These are phyloP conservation scores for Xerus inauris DNA, from an alignment of 2,113 vertebrate genomes.

Conservation along the genomic window DNA sequence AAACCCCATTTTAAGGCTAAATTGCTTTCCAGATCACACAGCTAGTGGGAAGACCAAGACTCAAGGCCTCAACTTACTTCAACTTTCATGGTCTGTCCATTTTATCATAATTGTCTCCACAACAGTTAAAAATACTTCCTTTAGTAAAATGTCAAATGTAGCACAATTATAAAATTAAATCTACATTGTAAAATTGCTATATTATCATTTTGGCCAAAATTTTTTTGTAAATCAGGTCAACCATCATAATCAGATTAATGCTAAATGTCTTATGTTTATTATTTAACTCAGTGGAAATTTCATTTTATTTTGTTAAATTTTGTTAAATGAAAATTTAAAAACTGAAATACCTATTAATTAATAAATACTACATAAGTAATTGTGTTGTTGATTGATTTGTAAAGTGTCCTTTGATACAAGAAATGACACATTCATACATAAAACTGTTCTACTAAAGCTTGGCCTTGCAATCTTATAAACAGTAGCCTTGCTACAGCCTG, in stretches of 20 bases:
- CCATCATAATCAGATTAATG: neutral
- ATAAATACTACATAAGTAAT: neutral
- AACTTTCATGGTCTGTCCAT: neutral
- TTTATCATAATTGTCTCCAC: neutral
- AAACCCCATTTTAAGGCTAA: neutral
- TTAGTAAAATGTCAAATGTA: neutral
- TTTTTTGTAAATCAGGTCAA: neutral
- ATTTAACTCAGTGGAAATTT: neutral
- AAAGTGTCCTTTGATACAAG: neutral
- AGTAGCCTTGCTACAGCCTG: neutral
- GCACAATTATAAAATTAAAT: neutral
- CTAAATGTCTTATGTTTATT: neutral
- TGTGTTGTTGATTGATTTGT: neutral
- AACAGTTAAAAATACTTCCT: neutral
- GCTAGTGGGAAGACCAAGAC: neutral
- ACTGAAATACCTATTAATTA: neutral
- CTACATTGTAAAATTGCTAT: neutral
- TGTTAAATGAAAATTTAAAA: constrained; percentile 32
- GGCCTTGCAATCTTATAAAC: neutral
- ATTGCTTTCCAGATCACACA: neutral
- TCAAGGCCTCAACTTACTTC: neutral
- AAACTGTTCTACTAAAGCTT: neutral
- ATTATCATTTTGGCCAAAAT: neutral
- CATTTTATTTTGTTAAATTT: neutral
- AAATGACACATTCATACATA: neutral